Evolutionary conservation across 2,888 invertebrate genomes (phyloP).

Genomic region (Plagodis dolabraria): DNA sequence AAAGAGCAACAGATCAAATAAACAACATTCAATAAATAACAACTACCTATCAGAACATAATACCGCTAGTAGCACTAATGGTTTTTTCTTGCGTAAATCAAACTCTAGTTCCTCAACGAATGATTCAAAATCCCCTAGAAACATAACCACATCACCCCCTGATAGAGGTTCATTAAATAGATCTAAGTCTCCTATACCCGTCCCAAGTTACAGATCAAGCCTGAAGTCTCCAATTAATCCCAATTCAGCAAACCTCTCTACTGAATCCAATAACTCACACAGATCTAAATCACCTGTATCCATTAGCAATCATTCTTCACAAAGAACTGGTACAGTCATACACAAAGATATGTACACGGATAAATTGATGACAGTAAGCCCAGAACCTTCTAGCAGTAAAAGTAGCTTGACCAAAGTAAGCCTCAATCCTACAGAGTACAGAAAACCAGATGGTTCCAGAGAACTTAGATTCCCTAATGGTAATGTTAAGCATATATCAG

Average conservation of each 20-base stretch:
- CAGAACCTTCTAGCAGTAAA: conserved; percentile 66
- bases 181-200: conserved; percentile 58
- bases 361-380: conserved; percentile 56
- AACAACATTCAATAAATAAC: conserved; percentile 43
- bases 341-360: conserved; percentile 59
- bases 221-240: conserved; percentile 41
- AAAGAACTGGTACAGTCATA: conserved; percentile 55
- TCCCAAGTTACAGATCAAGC: conserved; percentile 46
- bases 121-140: conserved; percentile 52
- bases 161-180: conserved; percentile 26
- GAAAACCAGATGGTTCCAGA: conserved; percentile 90
- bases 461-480: conserved; percentile 95
- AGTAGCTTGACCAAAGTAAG: conserved; percentile 64
- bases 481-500: conserved; percentile 88
- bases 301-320: conserved; percentile 57
- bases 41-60: conserved; percentile 34
- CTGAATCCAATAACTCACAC: conserved; percentile 38
- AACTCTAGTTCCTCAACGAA: conserved; percentile 44
- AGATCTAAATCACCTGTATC: conserved; percentile 61
- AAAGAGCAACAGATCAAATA: conserved; percentile 51
- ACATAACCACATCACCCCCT: conserved; percentile 42
- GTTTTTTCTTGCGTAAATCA: conserved; percentile 63
- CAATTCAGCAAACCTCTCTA: conserved; percentile 30
- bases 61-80: conserved; percentile 45
- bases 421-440: conserved; percentile 83